These are phyloP conservation scores for Galerucella pusilla DNA, from an alignment of 2,888 invertebrate genomes.

Conservation along the genomic window DNA sequence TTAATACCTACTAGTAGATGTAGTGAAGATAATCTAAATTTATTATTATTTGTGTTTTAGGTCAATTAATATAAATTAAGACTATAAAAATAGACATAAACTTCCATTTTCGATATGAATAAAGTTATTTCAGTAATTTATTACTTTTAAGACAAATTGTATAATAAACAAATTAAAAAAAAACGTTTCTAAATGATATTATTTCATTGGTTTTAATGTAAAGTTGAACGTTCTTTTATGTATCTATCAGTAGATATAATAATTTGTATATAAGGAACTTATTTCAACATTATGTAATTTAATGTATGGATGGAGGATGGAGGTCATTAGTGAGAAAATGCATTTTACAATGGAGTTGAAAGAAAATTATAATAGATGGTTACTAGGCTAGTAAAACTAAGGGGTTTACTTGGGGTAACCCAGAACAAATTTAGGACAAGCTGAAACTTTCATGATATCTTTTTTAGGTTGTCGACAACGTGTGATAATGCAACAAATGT, in stretches of 20 bases:
- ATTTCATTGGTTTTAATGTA: background rate
- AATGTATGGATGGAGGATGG: no score
- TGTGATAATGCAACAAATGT: no score
- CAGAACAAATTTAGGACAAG: no score
- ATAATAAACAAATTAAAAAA: background rate
- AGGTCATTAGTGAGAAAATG: no score
- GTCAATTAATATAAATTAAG: background rate
- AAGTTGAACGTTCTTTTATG: background rate
- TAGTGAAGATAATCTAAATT: conserved; percentile 1
- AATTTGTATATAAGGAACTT: background rate
- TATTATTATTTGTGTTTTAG: conserved; percentile 7
- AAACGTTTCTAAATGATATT: background rate
- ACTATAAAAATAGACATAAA: conserved; percentile 1
- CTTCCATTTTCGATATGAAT: conserved; percentile 2
- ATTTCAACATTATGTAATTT: background rate
- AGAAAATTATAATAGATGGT: no score
- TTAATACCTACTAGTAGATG: background rate
- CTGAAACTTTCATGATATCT: no score
- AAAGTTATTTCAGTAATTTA: background rate
- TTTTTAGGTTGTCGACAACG: no score
- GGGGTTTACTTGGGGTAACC: no score
- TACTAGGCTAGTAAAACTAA: no score
- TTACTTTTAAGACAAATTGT: background rate
- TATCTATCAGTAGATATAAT: background rate
- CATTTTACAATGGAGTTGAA: no score